These are phyloP conservation scores for Nipponia nippon DNA, from an alignment of 2,113 vertebrate species.

Conservation along the genomic window DNA sequence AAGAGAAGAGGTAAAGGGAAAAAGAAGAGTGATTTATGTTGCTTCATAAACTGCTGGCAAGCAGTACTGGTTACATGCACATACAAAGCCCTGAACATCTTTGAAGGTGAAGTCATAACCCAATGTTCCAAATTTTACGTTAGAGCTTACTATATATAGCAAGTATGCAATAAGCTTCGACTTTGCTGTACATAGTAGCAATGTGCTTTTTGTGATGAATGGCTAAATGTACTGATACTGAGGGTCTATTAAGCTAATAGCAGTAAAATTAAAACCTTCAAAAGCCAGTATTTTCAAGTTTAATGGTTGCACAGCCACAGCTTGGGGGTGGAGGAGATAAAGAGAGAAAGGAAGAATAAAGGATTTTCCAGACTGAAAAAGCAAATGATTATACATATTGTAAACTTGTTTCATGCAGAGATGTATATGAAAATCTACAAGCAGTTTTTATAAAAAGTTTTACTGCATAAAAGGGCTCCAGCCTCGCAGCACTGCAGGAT, in stretches of 20 bases:
- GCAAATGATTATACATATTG: neutral
- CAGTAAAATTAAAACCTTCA: neutral
- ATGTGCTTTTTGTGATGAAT: neutral
- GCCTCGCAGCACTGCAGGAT: neutral
- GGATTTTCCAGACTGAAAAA: neutral
- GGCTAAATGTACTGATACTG: neutral
- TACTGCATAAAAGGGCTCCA: neutral
- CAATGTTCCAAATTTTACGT: neutral
- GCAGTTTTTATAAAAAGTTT: neutral
- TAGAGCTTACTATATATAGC: neutral
- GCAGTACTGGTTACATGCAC: neutral
- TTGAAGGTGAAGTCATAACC: neutral
- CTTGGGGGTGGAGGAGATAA: neutral
- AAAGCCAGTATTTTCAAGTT: neutral
- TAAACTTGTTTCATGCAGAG: neutral
- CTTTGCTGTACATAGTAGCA: neutral
- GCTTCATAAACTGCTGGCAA: neutral
- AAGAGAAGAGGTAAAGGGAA: neutral
- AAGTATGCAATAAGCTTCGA: neutral
- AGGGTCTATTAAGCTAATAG: neutral
- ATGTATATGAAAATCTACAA: neutral
- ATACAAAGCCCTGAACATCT: neutral
- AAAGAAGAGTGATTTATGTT: neutral
- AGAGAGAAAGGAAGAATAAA: neutral
- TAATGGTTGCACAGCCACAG: neutral